Evolutionary conservation across 2,113 vertebrate genomes (phyloP).

Genomic region (Macrotus californicus): DNA sequence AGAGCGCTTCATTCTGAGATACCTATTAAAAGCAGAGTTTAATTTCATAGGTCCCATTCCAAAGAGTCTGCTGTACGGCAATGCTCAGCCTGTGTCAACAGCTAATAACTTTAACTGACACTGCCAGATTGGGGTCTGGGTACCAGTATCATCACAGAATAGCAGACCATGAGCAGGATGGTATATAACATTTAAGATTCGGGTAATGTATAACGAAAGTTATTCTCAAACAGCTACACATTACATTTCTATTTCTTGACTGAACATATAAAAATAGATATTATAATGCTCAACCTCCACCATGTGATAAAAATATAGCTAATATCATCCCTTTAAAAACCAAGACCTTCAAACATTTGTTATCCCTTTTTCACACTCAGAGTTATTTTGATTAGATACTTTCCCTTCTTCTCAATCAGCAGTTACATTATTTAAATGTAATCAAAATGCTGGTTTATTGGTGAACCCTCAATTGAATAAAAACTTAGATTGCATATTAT

Average conservation of each 20-base stretch:
- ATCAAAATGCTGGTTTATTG: neutral
- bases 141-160: neutral
- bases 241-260: neutral
- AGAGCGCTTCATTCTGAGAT: neutral
- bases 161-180: neutral
- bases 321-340: neutral
- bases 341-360: neutral
- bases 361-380: neutral
- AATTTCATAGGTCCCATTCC: neutral
- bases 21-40: conserved; percentile 12
- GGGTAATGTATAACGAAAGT: neutral
- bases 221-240: neutral
- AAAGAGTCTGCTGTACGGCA: neutral
- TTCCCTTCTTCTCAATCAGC: neutral
- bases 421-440: neutral
- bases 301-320: neutral
- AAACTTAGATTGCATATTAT: neutral
- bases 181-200: neutral
- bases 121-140: neutral
- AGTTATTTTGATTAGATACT: neutral
- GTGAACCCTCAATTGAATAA: neutral
- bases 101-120: neutral
- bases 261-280: conserved; percentile 1
- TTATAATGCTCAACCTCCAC: neutral
- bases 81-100: neutral